Conservation (phyloP, 2,888 invertebrate species). For the Chironomus tentans region DNA sequence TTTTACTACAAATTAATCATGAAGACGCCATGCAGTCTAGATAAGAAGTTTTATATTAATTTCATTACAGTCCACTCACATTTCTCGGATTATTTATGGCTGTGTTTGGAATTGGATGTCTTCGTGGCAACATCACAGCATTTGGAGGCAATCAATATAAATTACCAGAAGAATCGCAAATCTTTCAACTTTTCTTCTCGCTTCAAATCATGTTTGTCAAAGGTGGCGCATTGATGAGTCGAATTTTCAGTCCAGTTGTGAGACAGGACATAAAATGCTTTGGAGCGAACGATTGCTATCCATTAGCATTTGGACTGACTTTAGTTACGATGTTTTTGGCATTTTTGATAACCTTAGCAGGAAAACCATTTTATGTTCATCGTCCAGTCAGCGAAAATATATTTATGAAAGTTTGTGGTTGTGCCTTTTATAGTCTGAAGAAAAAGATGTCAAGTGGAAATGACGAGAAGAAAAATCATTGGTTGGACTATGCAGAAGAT, state of each 20-base stretch:
- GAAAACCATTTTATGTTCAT: slow-evolving; percentile 52
- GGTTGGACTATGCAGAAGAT: slow-evolving; percentile 78
- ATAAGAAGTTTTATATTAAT: neutral
- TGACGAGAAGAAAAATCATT: slow-evolving; percentile 52
- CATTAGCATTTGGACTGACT: slow-evolving; percentile 67
- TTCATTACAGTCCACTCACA: slow-evolving; percentile 39
- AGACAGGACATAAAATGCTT: slow-evolving; percentile 58
- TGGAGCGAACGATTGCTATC: slow-evolving; percentile 57
- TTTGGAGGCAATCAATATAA: slow-evolving; percentile 74
- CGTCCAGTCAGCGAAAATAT: slow-evolving; percentile 61
- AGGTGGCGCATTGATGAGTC: slow-evolving; percentile 49
- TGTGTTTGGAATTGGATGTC: slow-evolving; percentile 69
- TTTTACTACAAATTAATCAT: neutral
- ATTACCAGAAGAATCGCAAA: slow-evolving; percentile 51
- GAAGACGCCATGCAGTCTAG: too few species aligned
- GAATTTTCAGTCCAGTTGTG: slow-evolving; percentile 58
- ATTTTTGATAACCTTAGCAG: slow-evolving; percentile 51
- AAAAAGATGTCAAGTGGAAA: neutral
- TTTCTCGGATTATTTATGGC: slow-evolving; percentile 60
- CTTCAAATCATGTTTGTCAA: slow-evolving; percentile 62
- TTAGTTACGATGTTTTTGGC: slow-evolving; percentile 57
- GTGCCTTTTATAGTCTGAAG: slow-evolving; percentile 35
- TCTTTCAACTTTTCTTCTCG: slow-evolving; percentile 63
- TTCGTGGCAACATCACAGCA: slow-evolving; percentile 72
- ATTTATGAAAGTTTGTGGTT: slow-evolving; percentile 53